Evolutionary conservation across 2,888 invertebrate genomes (phyloP), one percentile per base, ranked within the genome.

Genomic region (Philereme transversata): DNA sequence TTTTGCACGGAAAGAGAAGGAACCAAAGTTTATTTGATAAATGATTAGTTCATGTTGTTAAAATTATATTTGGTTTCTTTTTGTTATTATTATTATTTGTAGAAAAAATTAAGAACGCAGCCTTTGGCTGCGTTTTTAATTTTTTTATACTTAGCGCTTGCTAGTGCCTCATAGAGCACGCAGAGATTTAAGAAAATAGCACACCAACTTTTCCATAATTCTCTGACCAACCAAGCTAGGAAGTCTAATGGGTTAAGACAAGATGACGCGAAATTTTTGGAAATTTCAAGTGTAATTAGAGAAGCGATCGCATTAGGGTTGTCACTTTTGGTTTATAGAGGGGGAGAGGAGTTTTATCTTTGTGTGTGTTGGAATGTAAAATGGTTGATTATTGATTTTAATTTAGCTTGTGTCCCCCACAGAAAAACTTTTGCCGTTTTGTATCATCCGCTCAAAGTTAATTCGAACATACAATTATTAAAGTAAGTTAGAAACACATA

Each of bases 211-310:
- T 45, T 43, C 36, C 9, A 35, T 38, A 65, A 41, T 62, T 47
- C 44, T 60, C 45, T 47, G 65, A 62, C 63, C 65, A 56, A 53
- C 52, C 5, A 45, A 83, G 78, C 85, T 83, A 74, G 74, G 75
- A 84, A 84, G 81, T 84, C 83, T 89, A 90, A 90, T 88, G 90
- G 88, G 89, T 89, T 88, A 84, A 84, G 84, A 82, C 78, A 77
- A 75, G 76, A 74, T 72, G 66, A 70, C 78, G 69, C 67, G 68
- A 75, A 84, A 87, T 90, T 90, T 89, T 88, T 86, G 87, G 85
- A 73, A 84, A 87, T 87, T 89, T 87, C 80, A 70, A 76, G 82
- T 85, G 87, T 90, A 90, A 90, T 90, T 90, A 90, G 84, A 83
- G 82, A 73, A 79, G 81, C 76, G 83, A 89, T 87, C 87, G 89